A percentile compares a stretch with the other conserved stretches of the same genome.
These are phyloP conservation scores for Dinomys branickii DNA, from an alignment of 2,113 vertebrate species.

Conservation along the genomic window DNA sequence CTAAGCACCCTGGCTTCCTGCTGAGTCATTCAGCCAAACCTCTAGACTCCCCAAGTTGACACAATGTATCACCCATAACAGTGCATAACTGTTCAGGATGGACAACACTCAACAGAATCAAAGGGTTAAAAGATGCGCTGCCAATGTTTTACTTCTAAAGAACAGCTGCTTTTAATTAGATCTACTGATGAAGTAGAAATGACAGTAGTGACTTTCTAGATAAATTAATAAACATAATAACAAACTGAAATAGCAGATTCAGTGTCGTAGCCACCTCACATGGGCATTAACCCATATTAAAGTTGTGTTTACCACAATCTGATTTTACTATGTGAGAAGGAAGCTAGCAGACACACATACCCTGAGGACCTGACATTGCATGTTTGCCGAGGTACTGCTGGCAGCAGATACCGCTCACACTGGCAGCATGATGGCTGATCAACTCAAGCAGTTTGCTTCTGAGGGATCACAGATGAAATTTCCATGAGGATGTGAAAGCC, in stretches of 20 bases:
- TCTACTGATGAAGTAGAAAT: not conserved
- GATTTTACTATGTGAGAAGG: not conserved
- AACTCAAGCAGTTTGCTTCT: not conserved
- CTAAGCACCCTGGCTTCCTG: too few relatives aligned
- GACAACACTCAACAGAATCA: slow-evolving; percentile 43
- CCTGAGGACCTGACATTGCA: too few relatives aligned
- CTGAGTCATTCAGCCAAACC: too few relatives aligned
- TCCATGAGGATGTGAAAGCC: not conserved
- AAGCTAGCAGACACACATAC: not conserved
- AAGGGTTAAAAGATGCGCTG: not conserved
- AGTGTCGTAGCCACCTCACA: not conserved
- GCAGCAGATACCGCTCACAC: not conserved
- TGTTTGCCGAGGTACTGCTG: too few relatives aligned
- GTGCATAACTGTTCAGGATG: slow-evolving; percentile 14
- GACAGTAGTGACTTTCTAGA: not conserved
- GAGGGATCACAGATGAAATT: not conserved
- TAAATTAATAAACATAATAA: not conserved
- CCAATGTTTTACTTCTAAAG: not conserved
- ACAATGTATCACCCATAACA: too few relatives aligned
- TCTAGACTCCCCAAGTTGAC: too few relatives aligned
- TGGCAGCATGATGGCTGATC: not conserved
- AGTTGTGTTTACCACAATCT: not conserved
- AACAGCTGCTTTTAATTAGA: not conserved
- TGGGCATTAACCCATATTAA: not conserved
- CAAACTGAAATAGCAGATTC: not conserved